Percentiles rank a stretch among this genome's conserved stretches.
Conservation (phyloP, 1,140 invertebrate genomes). For the Alviniconcha marisindica region DNA sequence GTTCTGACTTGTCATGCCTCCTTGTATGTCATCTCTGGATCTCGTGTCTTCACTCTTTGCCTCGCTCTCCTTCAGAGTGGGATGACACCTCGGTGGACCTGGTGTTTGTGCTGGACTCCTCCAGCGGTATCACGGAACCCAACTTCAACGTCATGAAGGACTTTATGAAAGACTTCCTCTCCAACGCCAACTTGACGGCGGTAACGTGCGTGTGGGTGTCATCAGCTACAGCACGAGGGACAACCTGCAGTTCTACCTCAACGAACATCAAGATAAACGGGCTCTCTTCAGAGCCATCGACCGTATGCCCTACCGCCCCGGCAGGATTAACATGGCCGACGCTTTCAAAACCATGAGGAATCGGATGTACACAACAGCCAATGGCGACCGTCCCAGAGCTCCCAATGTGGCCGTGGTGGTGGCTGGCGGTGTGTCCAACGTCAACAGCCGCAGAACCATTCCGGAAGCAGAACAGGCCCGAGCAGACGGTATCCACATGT, state of each 20-base stretch:
- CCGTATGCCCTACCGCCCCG: slow-evolving; percentile 48
- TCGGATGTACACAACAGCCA: slow-evolving; percentile 53
- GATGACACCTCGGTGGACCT: slow-evolving; percentile 45
- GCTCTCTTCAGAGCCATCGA: slow-evolving; percentile 48
- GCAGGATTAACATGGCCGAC: slow-evolving; percentile 60
- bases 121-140: slow-evolving; percentile 58
- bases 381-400: slow-evolving; percentile 60
- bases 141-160: slow-evolving; percentile 58
- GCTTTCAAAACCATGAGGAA: slow-evolving; percentile 56
- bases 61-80: background rate
- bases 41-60: no score
- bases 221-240: slow-evolving; percentile 58
- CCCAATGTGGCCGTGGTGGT: slow-evolving; percentile 62
- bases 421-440: slow-evolving; percentile 66
- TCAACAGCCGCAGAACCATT: slow-evolving; percentile 59
- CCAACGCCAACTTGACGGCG: slow-evolving; percentile 52
- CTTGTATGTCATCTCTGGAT: no score
- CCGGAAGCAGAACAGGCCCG: slow-evolving; percentile 52
- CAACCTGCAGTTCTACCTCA: slow-evolving; percentile 56
- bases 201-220: slow-evolving; percentile 57
- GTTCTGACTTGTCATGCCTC: no score
- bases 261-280: slow-evolving; percentile 47
- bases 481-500: slow-evolving; percentile 51
- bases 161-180: slow-evolving; percentile 57
- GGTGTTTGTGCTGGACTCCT: slow-evolving; percentile 63